Conservation (phyloP, 2,113 vertebrate species). For the Bufo gargarizans region DNA sequence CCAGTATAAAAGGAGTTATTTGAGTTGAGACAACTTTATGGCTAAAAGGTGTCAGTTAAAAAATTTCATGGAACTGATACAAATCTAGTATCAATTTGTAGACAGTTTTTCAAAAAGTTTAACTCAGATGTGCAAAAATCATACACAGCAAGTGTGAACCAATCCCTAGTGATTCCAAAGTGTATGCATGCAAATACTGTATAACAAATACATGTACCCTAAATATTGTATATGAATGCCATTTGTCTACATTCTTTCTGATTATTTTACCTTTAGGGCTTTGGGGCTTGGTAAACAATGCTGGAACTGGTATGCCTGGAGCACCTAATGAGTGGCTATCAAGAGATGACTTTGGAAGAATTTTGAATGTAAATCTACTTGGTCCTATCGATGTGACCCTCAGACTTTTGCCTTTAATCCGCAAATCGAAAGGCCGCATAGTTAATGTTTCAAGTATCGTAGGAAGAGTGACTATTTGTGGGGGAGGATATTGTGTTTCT, state of each 20-base stretch:
- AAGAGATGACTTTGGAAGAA: conserved; percentile 73
- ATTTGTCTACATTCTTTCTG: neutral
- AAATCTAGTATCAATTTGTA: no score
- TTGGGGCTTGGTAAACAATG: conserved; percentile 85
- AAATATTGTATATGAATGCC: no score
- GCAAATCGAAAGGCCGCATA: conserved; percentile 67
- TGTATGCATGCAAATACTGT: no score
- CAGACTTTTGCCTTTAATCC: conserved; percentile 70
- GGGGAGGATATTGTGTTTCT: conserved; percentile 66
- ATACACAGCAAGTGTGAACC: no score
- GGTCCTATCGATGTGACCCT: conserved; percentile 69
- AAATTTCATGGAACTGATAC: no score
- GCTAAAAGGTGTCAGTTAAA: no score
- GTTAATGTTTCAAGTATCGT: conserved; percentile 70
- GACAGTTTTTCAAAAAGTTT: no score
- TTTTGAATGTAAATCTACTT: conserved; percentile 75
- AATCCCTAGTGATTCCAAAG: no score
- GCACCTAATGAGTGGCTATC: conserved; percentile 76
- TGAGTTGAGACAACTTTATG: no score
- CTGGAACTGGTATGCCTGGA: conserved; percentile 70
- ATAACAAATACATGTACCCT: no score
- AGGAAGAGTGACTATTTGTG: conserved; percentile 65
- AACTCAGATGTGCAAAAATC: no score
- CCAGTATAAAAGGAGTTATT: no score
- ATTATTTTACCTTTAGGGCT: conserved; percentile 70